Conservation (phyloP, 2,888 invertebrate genomes). For the Caenorhabditis wallacei region DNA sequence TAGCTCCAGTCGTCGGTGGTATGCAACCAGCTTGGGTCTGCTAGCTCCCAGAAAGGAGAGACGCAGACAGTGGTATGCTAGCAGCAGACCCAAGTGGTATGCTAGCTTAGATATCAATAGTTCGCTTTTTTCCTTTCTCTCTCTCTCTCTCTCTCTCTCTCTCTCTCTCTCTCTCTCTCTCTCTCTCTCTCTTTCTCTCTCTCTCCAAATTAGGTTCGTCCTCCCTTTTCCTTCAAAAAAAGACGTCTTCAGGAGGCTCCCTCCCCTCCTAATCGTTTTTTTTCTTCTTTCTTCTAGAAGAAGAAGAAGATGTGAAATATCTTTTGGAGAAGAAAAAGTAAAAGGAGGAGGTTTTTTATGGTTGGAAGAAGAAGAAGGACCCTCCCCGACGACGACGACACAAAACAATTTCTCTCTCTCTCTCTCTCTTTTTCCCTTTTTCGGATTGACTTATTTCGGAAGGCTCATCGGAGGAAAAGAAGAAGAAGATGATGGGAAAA, state of each 20-base stretch:
- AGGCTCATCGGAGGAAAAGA: conserved; percentile 4
- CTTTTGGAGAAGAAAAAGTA: neutral
- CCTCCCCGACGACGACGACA: conserved; percentile 23
- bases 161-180: neutral
- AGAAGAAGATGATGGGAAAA: conserved; percentile 26
- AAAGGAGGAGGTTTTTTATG: neutral
- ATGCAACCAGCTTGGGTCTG: no score
- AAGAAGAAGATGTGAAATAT: conserved; percentile 6
- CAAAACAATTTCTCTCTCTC: neutral
- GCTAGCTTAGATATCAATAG: no score
- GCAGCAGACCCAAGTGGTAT: no score
- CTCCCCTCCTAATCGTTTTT: conserved; percentile 61
- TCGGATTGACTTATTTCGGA: conserved; percentile 46
- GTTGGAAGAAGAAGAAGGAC: no score
- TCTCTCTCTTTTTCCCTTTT: neutral
- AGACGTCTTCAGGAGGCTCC: conserved; percentile 30
- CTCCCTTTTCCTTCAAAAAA: conserved; percentile 4
- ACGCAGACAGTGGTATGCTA: no score
- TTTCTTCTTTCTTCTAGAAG: conserved; percentile 1
- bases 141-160: neutral
- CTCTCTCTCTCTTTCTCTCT: neutral
- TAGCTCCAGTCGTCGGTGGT: no score
- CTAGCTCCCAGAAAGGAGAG: no score
- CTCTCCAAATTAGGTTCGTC: conserved; percentile 54
- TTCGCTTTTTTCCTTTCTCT: no score